Conservation (phyloP, 2,113 vertebrate genomes). For the Pterophyllum scalare region DNA sequence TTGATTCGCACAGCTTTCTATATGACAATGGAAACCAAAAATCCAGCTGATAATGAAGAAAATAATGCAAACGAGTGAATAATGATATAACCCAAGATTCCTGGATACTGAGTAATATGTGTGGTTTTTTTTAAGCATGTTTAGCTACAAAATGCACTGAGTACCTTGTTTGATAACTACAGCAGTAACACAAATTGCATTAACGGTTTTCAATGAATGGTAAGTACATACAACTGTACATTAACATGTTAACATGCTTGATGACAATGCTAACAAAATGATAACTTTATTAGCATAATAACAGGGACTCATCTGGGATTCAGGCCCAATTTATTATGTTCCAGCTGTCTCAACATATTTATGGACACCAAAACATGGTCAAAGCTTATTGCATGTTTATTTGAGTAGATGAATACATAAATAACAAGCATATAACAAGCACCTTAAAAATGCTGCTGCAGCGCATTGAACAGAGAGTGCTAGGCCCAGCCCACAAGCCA, state of each 20-base stretch:
- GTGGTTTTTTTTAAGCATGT: neutral
- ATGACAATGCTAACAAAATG: neutral
- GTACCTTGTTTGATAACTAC: neutral
- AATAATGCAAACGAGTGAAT: conserved; percentile 36
- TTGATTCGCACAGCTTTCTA: conserved; percentile 29
- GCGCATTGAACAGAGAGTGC: neutral
- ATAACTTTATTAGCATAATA: neutral
- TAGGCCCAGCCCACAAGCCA: neutral
- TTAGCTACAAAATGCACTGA: neutral
- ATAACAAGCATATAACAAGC: neutral
- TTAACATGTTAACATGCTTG: neutral
- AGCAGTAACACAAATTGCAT: neutral
- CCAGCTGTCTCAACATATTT: conserved; percentile 9
- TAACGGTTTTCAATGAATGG: neutral
- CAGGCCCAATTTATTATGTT: neutral
- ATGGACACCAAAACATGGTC: neutral
- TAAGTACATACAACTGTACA: neutral
- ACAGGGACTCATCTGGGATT: neutral
- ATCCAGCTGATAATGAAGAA: conserved; percentile 5
- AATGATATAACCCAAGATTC: no score
- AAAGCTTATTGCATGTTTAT: neutral
- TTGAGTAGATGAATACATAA: conserved; percentile 5
- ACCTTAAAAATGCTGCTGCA: neutral
- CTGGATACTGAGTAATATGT: neutral
- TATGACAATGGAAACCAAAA: conserved; percentile 21